Conservation (phyloP, 2,113 vertebrate species). For the Centropus bengalensis region DNA sequence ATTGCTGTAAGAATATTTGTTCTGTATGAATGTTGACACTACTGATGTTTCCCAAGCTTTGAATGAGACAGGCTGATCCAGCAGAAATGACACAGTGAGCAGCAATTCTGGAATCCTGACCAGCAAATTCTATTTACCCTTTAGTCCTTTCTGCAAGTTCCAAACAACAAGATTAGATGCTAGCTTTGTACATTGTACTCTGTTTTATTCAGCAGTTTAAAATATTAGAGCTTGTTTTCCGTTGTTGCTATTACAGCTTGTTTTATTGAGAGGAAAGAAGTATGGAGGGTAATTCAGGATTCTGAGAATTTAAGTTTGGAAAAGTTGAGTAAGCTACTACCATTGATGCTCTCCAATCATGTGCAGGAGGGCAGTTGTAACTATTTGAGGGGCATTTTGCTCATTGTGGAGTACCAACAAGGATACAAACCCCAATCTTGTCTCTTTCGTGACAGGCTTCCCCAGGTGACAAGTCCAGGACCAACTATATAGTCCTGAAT, state of each 20-base stretch:
- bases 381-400: not conserved
- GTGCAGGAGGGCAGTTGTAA: not conserved
- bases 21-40: not conserved
- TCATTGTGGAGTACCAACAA: not conserved
- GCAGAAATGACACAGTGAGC: not conserved
- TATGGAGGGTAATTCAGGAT: not conserved
- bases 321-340: not conserved
- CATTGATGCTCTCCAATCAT: not conserved
- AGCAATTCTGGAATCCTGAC: not conserved
- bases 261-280: not conserved
- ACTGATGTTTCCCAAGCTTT: not conserved
- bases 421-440: not conserved
- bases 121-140: not conserved
- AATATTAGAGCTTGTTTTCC: not conserved
- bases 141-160: not conserved
- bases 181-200: not conserved
- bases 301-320: not conserved
- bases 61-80: conserved; percentile 10
- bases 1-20: not conserved
- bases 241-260: not conserved
- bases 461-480: not conserved
- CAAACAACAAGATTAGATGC: not conserved
- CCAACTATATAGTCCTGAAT: not conserved
- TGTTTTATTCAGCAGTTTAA: not conserved
- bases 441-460: not conserved